Evolutionary conservation across 92 coral and sea anemone genomes (phyloP), one percentile per base, ranked within the genome.

Genomic region (Bergia puertoricense): DNA sequence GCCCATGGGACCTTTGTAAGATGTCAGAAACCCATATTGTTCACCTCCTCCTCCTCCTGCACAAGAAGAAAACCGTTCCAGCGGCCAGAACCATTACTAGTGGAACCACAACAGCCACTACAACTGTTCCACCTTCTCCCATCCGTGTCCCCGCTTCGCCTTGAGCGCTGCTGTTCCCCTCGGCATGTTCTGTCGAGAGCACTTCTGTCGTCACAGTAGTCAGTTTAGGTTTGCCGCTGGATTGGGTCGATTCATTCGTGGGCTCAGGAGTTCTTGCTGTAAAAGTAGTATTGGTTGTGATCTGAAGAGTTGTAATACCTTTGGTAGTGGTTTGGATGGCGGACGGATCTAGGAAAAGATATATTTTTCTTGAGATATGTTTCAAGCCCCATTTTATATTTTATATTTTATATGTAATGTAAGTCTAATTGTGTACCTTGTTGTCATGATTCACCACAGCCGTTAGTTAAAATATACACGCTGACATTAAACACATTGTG

Each of bases 191-290:
- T 42, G 76, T 72, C 40, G 42, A 42, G 30, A 72, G 40, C 40
- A 42, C 4, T 39, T 72, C 42, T 72, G 76, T 72, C 76, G 76
- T 5, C 76, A 7, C 40, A 72, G 76, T 30, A 72, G 76, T 36
- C 43, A 72, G 76, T 22, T 72, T 42, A 36, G 40, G 76, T 4
- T 30, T 72, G 36, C 76, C 4, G 76, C 76, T 72, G 76, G 76
- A 36, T 16, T 36, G 76, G 39, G 15, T 5, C 76, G 76, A 22
- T 2, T 15, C 9, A 36, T 36, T 72, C 76, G 76, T 36, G 76
- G 76, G 76, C 43, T 72, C 76, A 23, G 40, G 76, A 72, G 76
- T 72, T 72, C 40, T 72, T 72, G 22, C 40, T 72, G 76, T 72
- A 14, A 36, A n/a, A 1, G 42, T 72, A 22, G 40, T 72, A 3